Base-by-base conservation (phyloP, 2,797 vertebrate genomes). In the Chelon labrosus region DNA sequence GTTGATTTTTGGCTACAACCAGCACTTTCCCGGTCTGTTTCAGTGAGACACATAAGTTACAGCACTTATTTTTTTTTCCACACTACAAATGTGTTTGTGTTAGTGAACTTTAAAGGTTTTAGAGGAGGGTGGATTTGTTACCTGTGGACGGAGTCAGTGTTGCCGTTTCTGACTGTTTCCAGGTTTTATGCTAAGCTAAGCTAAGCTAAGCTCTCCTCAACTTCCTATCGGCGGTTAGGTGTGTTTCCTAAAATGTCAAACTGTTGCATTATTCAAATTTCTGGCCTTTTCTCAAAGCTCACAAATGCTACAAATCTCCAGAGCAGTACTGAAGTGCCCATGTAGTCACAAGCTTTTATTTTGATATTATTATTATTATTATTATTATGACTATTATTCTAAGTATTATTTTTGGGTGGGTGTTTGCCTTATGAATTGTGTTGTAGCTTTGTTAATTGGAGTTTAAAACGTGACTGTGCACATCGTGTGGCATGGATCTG, bases 401-500 rank as follows among this genome's bases (percentile, higher is more conserved):
- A 35, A 35, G 31, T 35, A 35, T 71, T 73, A 37, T 60, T 83
- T 68, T 11, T 31, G 51, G 67, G 60, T 75, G n/a, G 59, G 82
- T 77, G 46, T 87, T 67, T 85, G 68, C 75, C 85, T 89, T 88
- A 84, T 87, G 67, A 90, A 58, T 89, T 88, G 89, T 92, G 90
- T 94, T 90, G 91, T 93, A 91, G 80, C 88, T 91, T 93, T 87
- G 91, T 91, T 86, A 82, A 85, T 62, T 91, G 85, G 82, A 91
- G 87, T 92, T 88, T 65, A 85, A 87, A 85, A 88, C 1, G 88
- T 92, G 85, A 88, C 89, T 91, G 88, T 93, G 89, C 87, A 90
- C 85, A 85, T 88, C 85, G 86, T 89, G 87, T 92, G 91, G 92
- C 92, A 93, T 94, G 94, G 89, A 88, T 86, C 77, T 88, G 80